Percentiles rank a stretch among this genome's conserved stretches.
Conservation (phyloP, 2,797 vertebrate species). For the Oophaga sylvatica region DNA sequence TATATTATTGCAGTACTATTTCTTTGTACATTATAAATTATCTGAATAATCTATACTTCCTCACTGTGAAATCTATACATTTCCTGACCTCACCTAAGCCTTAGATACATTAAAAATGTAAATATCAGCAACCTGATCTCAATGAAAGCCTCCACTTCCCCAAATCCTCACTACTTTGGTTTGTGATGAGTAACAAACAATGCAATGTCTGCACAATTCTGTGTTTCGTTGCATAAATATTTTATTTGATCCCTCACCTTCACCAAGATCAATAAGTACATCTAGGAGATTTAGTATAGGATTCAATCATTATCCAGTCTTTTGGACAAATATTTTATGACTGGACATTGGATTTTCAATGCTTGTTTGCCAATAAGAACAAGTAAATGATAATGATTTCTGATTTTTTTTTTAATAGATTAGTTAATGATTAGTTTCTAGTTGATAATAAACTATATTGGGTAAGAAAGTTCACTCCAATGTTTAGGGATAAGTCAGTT, state of each 20-base stretch:
- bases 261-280: not conserved
- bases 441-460: not conserved
- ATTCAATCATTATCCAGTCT: not conserved
- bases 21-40: not conserved
- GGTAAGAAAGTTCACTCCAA: not conserved
- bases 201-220: not conserved
- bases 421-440: not conserved
- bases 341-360: not conserved
- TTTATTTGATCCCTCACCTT: not conserved
- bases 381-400: not conserved
- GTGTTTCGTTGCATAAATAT: not conserved
- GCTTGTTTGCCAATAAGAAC: not conserved
- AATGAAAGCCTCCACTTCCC: not conserved
- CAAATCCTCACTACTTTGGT: not conserved
- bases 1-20: not conserved
- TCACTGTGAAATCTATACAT: not conserved
- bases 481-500: not conserved
- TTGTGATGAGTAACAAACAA: not conserved
- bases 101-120: slow-evolving; percentile 27
- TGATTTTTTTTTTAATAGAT: not conserved
- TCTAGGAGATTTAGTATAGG: not conserved
- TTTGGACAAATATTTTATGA: not conserved
- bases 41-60: too few relatives aligned
- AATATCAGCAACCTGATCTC: not conserved
- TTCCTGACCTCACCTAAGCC: not conserved